phyloP scores from a whole-genome alignment of 2,888 invertebrate genomes.

The Drosophila conformis region DNA sequence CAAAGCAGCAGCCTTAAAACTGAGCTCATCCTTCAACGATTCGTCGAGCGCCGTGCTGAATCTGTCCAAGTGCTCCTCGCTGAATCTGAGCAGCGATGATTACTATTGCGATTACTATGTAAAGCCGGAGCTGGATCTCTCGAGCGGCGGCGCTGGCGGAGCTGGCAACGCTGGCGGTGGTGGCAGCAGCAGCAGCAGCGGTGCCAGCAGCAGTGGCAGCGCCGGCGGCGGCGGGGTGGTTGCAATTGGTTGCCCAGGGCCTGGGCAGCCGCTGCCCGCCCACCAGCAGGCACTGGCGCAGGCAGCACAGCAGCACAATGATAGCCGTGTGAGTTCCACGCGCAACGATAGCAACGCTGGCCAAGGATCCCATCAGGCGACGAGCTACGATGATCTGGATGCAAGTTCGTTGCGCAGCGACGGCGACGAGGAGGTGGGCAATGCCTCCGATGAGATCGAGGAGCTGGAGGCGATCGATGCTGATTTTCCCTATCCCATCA shows the following conservation, averaged over 20 bases:
- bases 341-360: constrained; percentile 71
- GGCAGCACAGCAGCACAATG: constrained; percentile 60
- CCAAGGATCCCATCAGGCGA: constrained; percentile 47
- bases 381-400: constrained; percentile 79
- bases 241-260: not conserved
- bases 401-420: constrained; percentile 75
- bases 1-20: constrained; percentile 52
- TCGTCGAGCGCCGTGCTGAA: constrained; percentile 72
- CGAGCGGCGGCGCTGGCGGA: constrained; percentile 38
- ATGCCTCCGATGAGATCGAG: constrained; percentile 82
- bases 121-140: constrained; percentile 82
- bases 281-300: constrained; percentile 62
- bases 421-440: constrained; percentile 65
- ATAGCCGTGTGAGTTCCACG: constrained; percentile 83
- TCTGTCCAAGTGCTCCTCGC: constrained; percentile 78
- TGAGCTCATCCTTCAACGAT: constrained; percentile 73
- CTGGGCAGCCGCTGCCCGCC: constrained; percentile 67
- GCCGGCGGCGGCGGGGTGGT: constrained; percentile 19
- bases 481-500: constrained; percentile 83
- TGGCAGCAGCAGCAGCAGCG: constrained; percentile 6
- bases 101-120: constrained; percentile 80
- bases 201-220: constrained; percentile 24
- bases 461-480: constrained; percentile 84
- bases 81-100: constrained; percentile 76
- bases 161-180: constrained; percentile 16